Percentiles rank a stretch among this genome's conserved stretches.
phyloP scores from a whole-genome alignment of 1,140 invertebrate genomes.

The Tetragonula clypearis region DNA sequence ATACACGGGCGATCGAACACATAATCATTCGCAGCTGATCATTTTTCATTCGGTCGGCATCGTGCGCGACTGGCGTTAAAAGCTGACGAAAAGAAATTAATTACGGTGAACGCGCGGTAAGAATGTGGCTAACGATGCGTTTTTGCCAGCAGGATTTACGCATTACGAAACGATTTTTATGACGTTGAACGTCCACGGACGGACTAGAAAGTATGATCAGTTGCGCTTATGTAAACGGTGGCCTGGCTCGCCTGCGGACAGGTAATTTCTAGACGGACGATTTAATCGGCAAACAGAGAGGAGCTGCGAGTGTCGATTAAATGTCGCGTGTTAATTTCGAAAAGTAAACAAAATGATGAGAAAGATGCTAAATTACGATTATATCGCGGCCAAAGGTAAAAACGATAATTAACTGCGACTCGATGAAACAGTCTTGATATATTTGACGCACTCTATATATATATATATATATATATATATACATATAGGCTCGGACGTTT shows the following conservation, averaged over 20 bases:
- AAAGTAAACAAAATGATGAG: not conserved
- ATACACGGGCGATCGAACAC: not conserved
- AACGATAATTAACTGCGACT: not conserved
- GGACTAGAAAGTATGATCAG: slow-evolving; percentile 40
- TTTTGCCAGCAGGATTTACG: slow-evolving; percentile 30
- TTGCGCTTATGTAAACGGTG: slow-evolving; percentile 34
- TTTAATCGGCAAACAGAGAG: not conserved
- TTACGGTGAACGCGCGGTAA: not conserved
- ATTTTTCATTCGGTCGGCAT: not conserved
- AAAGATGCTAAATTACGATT: not conserved
- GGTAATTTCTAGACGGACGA: slow-evolving; percentile 21
- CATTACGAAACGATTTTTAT: slow-evolving; percentile 48
- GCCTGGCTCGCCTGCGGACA: not conserved
- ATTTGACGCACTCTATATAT: not conserved
- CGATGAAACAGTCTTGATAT: not conserved
- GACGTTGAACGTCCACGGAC: slow-evolving; percentile 26
- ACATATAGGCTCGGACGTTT: not conserved
- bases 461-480: no score
- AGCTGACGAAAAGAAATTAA: not conserved
- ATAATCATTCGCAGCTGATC: not conserved
- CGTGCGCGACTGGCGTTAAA: not conserved
- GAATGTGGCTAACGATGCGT: slow-evolving; percentile 38
- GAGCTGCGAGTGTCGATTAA: not conserved
- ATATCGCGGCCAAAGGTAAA: no score
- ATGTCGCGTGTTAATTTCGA: not conserved